phyloP scores from a whole-genome alignment of 2,113 vertebrate species.

The Rhabdornis inornatus region DNA sequence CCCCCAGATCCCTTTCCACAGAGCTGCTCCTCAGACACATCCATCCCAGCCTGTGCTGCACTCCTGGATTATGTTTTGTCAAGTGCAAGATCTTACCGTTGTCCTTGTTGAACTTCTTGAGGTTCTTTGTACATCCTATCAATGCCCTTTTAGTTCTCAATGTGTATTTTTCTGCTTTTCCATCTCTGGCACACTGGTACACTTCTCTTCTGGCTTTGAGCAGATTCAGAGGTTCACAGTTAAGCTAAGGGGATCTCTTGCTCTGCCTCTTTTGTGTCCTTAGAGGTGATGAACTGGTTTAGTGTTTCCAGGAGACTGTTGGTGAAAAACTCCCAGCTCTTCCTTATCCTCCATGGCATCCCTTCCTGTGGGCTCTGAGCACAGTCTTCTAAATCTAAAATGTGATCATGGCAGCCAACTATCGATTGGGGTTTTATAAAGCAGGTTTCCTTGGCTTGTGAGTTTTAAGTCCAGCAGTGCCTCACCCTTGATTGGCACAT shows the following conservation, averaged over 20 bases:
- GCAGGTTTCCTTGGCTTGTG: background rate
- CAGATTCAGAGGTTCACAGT: background rate
- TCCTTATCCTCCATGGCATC: background rate
- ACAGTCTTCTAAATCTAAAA: background rate
- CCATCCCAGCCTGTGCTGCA: background rate
- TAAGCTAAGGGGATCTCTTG: background rate
- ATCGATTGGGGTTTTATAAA: background rate
- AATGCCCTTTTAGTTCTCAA: background rate
- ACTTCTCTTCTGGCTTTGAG: background rate
- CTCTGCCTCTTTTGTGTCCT: background rate
- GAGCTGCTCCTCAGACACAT: background rate
- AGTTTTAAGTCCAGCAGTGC: background rate
- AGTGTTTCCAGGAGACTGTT: background rate
- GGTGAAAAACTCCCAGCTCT: background rate
- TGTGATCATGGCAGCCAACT: background rate
- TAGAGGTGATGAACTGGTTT: background rate
- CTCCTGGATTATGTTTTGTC: background rate
- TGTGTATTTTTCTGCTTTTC: background rate
- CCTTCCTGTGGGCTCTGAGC: background rate
- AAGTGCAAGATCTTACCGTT: background rate
- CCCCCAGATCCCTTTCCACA: background rate
- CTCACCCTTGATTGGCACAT: background rate
- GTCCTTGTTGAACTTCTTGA: background rate
- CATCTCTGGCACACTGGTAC: rapidly evolving
- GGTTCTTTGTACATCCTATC: background rate